Evolutionary conservation across 2,888 invertebrate species (phyloP), one percentile per base, ranked within the genome.

Genomic region (Oligia strigilis): DNA sequence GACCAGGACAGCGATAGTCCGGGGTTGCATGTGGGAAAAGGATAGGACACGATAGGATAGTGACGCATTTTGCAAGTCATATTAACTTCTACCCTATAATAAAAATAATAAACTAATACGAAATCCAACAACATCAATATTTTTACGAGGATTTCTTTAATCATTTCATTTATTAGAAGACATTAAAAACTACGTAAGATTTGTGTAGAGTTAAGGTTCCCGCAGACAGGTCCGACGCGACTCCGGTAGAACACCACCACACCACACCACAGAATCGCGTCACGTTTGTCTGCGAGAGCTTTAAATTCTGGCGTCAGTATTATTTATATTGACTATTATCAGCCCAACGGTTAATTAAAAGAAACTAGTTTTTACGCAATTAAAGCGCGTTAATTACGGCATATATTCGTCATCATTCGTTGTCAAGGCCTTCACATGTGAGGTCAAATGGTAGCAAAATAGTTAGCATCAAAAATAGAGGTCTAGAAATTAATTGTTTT

Each of bases 381-480:
- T 77, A 78, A 66, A 64, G 13, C 52, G 17, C 43, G 65, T 72
- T 82, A 72, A 86, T 83, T 80, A 77, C 46, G 19, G 29, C 62
- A 78, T 69, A 70, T 77, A 70, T 80, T 73, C 67, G n/a, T 77
- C 67, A 77, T 80, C 67, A 79, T 75, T 82, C 62, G 52, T 64
- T 81, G 69, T 81, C 84, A 84, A 86, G 87, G 85, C 65, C 43
- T 5, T 52, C 9, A 46, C 43, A 11, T 66, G 64, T 29, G 65
- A 67, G 77, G 83, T 86, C 75, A 75, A 46, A 66, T 64, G 36
- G 23, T 52, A 40, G 66, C 58, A 64, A 62, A 82, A 84, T n/a
- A 67, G 0, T 83, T 40, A 43, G 17, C 70, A 40, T 40, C 46
- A 55, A 83, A 85, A 86, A 72, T 65, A 11, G n/a, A 67, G 17